These are phyloP conservation scores for Gonioctena quinquepunctata DNA, from an alignment of 1,140 invertebrate genomes.

Conservation along the genomic window DNA sequence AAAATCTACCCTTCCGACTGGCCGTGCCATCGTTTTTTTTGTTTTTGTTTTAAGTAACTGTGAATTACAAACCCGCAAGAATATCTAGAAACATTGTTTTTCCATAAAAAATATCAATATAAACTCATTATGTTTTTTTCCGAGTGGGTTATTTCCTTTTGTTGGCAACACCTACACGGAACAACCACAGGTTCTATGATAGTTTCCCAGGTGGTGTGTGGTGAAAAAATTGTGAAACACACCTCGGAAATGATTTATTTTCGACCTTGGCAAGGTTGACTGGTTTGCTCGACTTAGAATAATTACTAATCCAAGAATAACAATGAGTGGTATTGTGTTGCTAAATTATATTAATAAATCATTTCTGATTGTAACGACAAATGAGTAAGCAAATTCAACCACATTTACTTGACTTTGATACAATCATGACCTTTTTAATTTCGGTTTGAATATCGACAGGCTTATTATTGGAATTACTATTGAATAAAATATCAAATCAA, in stretches of 20 bases:
- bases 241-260: slow-evolving; percentile 17
- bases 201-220: slow-evolving; percentile 10
- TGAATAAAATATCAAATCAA: no score
- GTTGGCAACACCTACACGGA: background rate
- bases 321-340: slow-evolving; percentile 15
- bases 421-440: background rate
- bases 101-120: no score
- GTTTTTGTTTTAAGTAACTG: no score
- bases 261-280: slow-evolving; percentile 17
- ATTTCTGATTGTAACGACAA: slow-evolving; percentile 10
- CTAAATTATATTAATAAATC: no score
- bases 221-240: slow-evolving; percentile 13
- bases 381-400: slow-evolving; percentile 12
- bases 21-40: no score
- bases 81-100: no score
- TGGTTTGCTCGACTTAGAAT: slow-evolving; percentile 1
- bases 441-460: background rate
- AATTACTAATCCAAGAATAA: background rate
- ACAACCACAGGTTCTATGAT: background rate
- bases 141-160: no score
- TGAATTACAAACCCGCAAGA: no score
- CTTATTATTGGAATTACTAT: no score
- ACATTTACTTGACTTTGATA: background rate
- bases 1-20: no score
- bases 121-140: no score